Evolutionary conservation across 2,797 vertebrate genomes (phyloP), one percentile per base, ranked within the genome.

Genomic region (Parotocinclus haroldoi): DNA sequence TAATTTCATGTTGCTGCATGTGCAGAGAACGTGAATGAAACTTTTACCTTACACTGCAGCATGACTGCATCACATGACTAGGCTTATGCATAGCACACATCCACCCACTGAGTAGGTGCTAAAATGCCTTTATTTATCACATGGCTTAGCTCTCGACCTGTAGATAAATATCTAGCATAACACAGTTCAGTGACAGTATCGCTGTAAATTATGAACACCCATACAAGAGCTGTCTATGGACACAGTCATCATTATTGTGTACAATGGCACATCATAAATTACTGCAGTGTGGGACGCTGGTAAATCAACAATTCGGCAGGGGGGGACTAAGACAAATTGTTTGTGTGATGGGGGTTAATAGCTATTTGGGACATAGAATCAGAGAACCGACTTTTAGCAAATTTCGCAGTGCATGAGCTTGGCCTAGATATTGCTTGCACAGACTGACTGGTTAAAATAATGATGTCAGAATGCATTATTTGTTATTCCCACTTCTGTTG

Each of bases 151-250:
- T 45, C 13, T 19, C 52, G 51, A 13, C 14, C 57, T 11, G 19
- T 51, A 66, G 63, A 72, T 72, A 66, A 66, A 72, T 61, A 66
- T 72, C 69, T 56, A 18, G 63, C 14, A 3, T 37, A 36, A 40
- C 57, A 61, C 27, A 45, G 45, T 14, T 14, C 10, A 56, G 10
- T 17, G 44, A 37, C 42, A n/a, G 40, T 45, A 66, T 45, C 51
- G 11, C n/a, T 38, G 14, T 66, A 66, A 61, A 56, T 66, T 57
- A 27, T 27, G 27, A 55, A 13, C 4, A 8, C 51, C 48, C 6
- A 14, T 38, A 18, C 18, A 11, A 36, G 17, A n/a, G 36, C 44
- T 17, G 9, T 37, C 12, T 42, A 17, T 27, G 54, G 57, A 61
- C 51, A 49, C 50, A 60, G 51, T 16, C n/a, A 18, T 61, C 42